Conservation (phyloP, 2,888 invertebrate species). For the Melanchra persicariae region DNA sequence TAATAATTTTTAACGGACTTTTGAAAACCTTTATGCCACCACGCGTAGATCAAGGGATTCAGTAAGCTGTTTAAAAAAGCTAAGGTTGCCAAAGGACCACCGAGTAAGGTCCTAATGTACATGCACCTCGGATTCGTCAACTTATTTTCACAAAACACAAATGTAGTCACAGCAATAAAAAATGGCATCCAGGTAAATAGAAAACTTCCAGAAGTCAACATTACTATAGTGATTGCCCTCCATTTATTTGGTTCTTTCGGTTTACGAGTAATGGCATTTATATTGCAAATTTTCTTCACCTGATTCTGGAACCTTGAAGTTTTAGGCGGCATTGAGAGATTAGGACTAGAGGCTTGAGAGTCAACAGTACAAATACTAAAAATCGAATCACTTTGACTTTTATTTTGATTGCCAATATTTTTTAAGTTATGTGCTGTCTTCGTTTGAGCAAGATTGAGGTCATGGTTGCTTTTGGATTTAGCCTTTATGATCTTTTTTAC, state of each 20-base stretch:
- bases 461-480: constrained; percentile 80
- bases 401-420: constrained; percentile 56
- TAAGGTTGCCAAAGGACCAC: constrained; percentile 91
- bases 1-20: constrained; percentile 82
- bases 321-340: constrained; percentile 58
- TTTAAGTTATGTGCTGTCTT: constrained; percentile 52
- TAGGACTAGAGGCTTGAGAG: constrained; percentile 69
- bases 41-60: constrained; percentile 93
- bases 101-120: constrained; percentile 86
- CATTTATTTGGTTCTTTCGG: constrained; percentile 87
- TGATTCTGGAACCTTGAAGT: constrained; percentile 54
- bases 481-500: constrained; percentile 48
- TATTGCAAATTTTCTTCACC: constrained; percentile 55
- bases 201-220: constrained; percentile 91
- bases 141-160: constrained; percentile 89
- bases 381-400: constrained; percentile 72
- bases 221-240: constrained; percentile 92
- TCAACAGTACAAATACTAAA: constrained; percentile 79
- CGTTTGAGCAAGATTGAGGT: constrained; percentile 68
- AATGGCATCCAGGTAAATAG: constrained; percentile 92
- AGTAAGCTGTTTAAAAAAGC: constrained; percentile 92
- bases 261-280: constrained; percentile 64
- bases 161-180: constrained; percentile 90
- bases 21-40: constrained; percentile 93
- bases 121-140: constrained; percentile 86